Evolutionary conservation across 1,140 invertebrate species (phyloP).

Genomic region (Notospermus geniculatus): DNA sequence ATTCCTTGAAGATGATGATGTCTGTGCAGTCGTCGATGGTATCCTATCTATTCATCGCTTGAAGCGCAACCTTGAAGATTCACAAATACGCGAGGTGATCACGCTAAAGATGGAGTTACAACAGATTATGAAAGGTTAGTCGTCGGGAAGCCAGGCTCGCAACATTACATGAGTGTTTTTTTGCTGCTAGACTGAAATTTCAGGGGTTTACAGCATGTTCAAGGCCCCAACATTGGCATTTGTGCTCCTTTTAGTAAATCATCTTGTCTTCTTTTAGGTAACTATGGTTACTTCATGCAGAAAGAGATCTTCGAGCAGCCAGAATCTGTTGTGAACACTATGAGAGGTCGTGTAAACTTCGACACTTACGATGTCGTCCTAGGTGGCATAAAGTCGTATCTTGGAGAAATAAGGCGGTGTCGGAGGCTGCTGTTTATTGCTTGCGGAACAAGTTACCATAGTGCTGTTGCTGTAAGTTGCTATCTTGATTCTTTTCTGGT

Average conservation of each 20-base stretch:
- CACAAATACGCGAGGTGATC: constrained; percentile 81
- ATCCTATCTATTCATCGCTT: constrained; percentile 91
- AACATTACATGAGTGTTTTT: no score
- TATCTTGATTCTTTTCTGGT: no score
- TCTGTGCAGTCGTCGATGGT: constrained; percentile 74
- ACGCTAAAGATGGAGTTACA: constrained; percentile 98
- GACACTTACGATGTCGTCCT: constrained; percentile 56
- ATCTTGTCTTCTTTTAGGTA: constrained; percentile 68
- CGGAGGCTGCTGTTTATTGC: constrained; percentile 94
- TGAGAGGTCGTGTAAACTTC: constrained; percentile 97
- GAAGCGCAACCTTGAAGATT: constrained; percentile 68
- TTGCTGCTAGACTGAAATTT: no score
- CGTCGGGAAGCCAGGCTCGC: constrained; percentile 1
- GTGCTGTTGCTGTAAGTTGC: constrained; percentile 78
- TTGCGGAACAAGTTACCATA: constrained; percentile 99
- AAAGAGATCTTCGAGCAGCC: constrained; percentile 99
- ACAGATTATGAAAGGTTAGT: constrained; percentile 94
- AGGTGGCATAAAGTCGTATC: constrained; percentile 93
- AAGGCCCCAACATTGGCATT: no score
- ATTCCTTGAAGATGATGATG: constrained; percentile 64
- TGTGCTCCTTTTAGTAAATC: no score
- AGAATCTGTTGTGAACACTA: constrained; percentile 98
- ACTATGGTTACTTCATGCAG: constrained; percentile 98
- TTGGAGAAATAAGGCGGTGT: constrained; percentile 95
- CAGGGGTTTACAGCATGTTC: no score